Percentiles rank a stretch among this genome's conserved stretches.
Conservation (phyloP, 2,888 invertebrate species). For the Thelaira solivaga region DNA sequence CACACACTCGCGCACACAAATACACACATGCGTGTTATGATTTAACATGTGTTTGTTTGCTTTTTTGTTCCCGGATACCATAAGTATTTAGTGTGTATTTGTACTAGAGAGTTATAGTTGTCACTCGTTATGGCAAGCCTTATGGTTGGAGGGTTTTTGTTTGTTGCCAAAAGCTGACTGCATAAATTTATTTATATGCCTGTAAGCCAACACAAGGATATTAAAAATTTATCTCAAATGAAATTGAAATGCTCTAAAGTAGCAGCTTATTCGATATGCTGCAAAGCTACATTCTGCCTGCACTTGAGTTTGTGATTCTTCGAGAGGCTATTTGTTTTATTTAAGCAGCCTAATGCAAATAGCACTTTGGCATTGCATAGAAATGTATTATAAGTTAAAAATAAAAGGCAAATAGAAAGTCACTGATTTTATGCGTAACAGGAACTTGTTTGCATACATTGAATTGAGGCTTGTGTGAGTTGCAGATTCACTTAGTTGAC, state of each 20-base stretch:
- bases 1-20: background rate
- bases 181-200: slow-evolving; percentile 39
- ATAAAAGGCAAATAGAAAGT: background rate
- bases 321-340: slow-evolving; percentile 1
- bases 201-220: slow-evolving; percentile 1
- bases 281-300: no score
- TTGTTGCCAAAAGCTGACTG: slow-evolving; percentile 23
- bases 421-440: no score
- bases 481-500: no score
- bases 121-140: slow-evolving; percentile 27
- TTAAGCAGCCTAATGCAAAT: background rate
- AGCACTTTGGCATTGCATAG: background rate
- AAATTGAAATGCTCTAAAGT: slow-evolving; percentile 1
- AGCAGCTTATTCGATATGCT: slow-evolving; percentile 11
- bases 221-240: slow-evolving; percentile 32
- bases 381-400: background rate
- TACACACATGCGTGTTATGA: background rate
- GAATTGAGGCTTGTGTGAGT: no score
- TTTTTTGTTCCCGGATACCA: background rate
- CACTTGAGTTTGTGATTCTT: slow-evolving; percentile 11
- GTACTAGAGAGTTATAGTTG: slow-evolving; percentile 8
- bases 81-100: background rate
- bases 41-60: background rate
- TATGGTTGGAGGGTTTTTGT: slow-evolving; percentile 33
- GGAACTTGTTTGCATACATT: no score